Percentiles rank a stretch among this genome's conserved stretches.
Conservation (phyloP, 2,113 vertebrate genomes). For the Sylvilagus bachmani region DNA sequence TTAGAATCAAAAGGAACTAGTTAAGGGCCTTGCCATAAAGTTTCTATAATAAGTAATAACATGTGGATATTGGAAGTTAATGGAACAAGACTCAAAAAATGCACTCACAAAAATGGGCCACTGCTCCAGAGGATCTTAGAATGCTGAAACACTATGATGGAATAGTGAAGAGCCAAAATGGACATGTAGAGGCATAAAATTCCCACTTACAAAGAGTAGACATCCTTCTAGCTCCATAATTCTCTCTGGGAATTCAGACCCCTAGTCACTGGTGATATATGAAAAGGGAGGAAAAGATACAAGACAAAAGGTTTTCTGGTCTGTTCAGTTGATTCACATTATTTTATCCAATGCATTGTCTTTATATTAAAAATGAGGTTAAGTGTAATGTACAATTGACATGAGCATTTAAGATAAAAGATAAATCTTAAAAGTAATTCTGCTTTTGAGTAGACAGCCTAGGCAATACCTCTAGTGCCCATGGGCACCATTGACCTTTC, state of each 20-base stretch:
- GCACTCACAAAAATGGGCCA: too few relatives aligned
- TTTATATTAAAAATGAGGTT: not conserved
- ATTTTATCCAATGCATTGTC: not conserved
- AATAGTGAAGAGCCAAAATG: not conserved
- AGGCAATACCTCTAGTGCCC: not conserved
- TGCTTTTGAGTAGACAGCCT: not conserved
- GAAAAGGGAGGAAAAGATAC: not conserved
- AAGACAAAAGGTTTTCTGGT: not conserved
- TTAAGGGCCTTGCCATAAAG: not conserved
- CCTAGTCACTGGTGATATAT: not conserved
- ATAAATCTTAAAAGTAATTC: constrained; percentile 11
- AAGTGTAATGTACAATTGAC: not conserved
- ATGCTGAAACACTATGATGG: not conserved
- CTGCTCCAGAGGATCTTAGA: not conserved
- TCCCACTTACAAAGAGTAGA: not conserved
- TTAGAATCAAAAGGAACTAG: not conserved
- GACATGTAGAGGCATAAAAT: not conserved
- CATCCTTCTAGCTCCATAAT: not conserved
- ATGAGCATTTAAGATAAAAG: constrained; percentile 30
- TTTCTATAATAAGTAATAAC: not conserved
- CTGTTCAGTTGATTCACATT: not conserved
- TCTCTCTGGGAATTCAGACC: not conserved
- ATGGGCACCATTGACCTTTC: not conserved
- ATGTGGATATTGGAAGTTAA: not conserved
- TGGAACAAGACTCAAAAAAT: not conserved